Conservation (phyloP, 2,888 invertebrate genomes). For the Lasioglossum vierecki region DNA sequence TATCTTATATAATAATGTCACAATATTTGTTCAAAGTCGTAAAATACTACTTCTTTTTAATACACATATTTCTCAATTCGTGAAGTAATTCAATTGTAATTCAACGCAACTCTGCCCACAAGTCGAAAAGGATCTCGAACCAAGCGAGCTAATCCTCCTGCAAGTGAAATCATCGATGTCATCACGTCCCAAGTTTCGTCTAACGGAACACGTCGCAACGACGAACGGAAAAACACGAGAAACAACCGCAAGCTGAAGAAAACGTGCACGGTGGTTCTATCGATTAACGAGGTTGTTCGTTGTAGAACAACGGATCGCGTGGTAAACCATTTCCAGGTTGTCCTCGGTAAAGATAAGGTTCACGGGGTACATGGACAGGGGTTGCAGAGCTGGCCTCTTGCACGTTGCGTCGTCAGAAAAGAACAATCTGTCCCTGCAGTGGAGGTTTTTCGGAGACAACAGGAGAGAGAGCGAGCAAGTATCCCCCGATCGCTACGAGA, state of each 20-base stretch:
- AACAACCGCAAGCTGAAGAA: neutral
- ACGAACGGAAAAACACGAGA: neutral
- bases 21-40: too few species aligned
- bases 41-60: too few species aligned
- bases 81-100: too few species aligned
- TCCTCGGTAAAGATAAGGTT: neutral
- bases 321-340: conserved; percentile 55
- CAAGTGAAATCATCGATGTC: neutral
- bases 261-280: neutral
- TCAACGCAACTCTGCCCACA: neutral
- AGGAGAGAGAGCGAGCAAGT: conserved; percentile 67
- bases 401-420: conserved; percentile 31
- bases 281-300: conserved; percentile 55
- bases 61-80: too few species aligned
- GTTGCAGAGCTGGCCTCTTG: neutral
- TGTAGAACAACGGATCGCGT: conserved; percentile 64
- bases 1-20: too few species aligned
- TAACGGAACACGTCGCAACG: conserved; percentile 19
- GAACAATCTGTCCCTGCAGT: conserved; percentile 11
- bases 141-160: neutral
- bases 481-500: conserved; percentile 72
- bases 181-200: neutral
- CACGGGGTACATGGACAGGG: conserved; percentile 8
- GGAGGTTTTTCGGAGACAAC: conserved; percentile 51
- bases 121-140: neutral